Base-by-base conservation (phyloP, 2,888 invertebrate genomes). In the Bombylius major region DNA sequence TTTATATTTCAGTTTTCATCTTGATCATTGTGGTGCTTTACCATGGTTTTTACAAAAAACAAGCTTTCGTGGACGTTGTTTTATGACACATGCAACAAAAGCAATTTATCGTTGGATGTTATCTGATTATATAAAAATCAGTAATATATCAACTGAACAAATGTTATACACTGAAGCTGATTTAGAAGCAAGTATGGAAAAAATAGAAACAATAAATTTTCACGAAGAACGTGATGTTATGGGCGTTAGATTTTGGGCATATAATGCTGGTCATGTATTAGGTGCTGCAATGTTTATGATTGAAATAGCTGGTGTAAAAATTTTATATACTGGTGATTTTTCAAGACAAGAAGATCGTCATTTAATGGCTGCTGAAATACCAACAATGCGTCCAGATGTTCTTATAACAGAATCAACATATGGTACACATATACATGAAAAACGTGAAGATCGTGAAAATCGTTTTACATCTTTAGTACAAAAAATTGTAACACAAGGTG, bases 221-320 rank as follows among this genome's bases (percentile, higher is more conserved):
- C 97, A 96, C 59, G 96, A 96, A 71, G 98, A 99, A 72, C 94
- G 94, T 65, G 98, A 98, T 67, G 90, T 99, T 1, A 86, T 92
- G 66, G 99, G 97, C 0, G 86, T 99, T 0, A 84, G 92, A 66
- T 99, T 99, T 76, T 98, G 98, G 91, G 96, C 97, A 0, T 99
- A 99, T 73, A 94, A 95, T 71, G 99, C 99, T 0, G 99, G 99
- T 0, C 99, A 99, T 74, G 99, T 99, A 5, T 78, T 99, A 0
- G 99, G 99, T 0, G 99, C 99, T 0, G 98, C 98, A 55, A 99
- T 99, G 98, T 99, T 99, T 72, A 97, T 99, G 96, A 92, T 99
- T 58, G 98, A 99, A 79, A 99, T 99, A 52, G 99, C 98, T 39
- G 99, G 98, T 13, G 96, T 98, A 4, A 95, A 93, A 78, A 80